phyloP scores from a whole-genome alignment of 2,113 vertebrate species.

The Trichechus manatus region DNA sequence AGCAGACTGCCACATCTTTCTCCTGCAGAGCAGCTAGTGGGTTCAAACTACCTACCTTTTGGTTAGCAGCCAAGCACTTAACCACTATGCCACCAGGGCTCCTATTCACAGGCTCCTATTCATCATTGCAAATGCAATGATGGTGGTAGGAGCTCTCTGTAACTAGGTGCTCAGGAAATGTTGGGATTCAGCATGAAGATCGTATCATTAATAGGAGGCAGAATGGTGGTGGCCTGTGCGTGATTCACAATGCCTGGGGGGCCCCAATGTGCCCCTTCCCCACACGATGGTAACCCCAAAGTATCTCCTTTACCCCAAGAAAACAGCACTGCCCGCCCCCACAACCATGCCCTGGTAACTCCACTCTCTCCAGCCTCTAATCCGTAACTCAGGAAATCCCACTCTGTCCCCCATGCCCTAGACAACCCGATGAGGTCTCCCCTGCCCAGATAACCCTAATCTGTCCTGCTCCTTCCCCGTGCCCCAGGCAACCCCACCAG shows the following conservation, averaged over 20 bases:
- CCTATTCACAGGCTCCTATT: not conserved
- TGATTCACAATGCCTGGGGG: not conserved
- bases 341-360: no score
- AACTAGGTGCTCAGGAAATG: not conserved
- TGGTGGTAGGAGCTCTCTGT: not conserved
- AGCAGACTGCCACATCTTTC: not conserved
- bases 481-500: not conserved
- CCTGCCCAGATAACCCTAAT: not conserved
- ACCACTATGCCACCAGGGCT: not conserved
- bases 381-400: not conserved
- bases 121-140: no score
- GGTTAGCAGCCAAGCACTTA: not conserved
- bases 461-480: not conserved
- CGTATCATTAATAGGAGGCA: not conserved
- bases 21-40: not conserved
- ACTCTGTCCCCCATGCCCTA: not conserved
- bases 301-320: not conserved
- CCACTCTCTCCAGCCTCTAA: not conserved
- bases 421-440: not conserved
- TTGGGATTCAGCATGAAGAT: accelerated
- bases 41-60: not conserved
- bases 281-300: not conserved
- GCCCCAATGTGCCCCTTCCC: not conserved
- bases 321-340: not conserved
- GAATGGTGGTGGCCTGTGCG: not conserved